These are phyloP conservation scores for Hemistola chrysoprasaria DNA, from an alignment of 2,888 invertebrate genomes.

Conservation along the genomic window DNA sequence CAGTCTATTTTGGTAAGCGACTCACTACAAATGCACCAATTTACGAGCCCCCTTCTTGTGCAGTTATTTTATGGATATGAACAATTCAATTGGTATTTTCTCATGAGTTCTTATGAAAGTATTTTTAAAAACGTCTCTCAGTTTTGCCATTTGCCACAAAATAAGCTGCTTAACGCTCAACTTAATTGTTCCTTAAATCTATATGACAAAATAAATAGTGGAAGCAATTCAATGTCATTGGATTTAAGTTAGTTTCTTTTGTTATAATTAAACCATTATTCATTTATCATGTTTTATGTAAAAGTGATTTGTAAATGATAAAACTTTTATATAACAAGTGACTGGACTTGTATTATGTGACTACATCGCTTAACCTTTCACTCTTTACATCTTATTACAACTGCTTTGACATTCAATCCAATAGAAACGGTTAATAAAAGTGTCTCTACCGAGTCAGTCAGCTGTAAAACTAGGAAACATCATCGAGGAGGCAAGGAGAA, in stretches of 20 bases:
- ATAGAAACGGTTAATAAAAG: constrained; percentile 23
- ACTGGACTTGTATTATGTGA: too few species aligned
- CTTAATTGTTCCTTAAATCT: constrained; percentile 34
- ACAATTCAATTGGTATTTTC: constrained; percentile 42
- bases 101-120: constrained; percentile 32
- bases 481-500: constrained; percentile 29
- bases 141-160: constrained; percentile 50
- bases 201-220: too few species aligned
- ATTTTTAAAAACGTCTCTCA: constrained; percentile 54
- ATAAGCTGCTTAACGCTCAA: constrained; percentile 8
- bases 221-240: too few species aligned
- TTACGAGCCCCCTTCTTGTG: constrained; percentile 42
- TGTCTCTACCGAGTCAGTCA: constrained; percentile 11
- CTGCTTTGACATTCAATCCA: constrained; percentile 13
- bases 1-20: constrained; percentile 71
- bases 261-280: constrained; percentile 9
- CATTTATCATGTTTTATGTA: too few species aligned
- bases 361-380: too few species aligned
- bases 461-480: constrained; percentile 21
- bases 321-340: too few species aligned
- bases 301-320: not conserved
- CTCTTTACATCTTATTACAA: too few species aligned
- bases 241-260: too few species aligned
- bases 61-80: constrained; percentile 35
- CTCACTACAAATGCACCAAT: constrained; percentile 52